phyloP scores from a whole-genome alignment of 2,888 invertebrate species.

The Diplazon laetatorius region DNA sequence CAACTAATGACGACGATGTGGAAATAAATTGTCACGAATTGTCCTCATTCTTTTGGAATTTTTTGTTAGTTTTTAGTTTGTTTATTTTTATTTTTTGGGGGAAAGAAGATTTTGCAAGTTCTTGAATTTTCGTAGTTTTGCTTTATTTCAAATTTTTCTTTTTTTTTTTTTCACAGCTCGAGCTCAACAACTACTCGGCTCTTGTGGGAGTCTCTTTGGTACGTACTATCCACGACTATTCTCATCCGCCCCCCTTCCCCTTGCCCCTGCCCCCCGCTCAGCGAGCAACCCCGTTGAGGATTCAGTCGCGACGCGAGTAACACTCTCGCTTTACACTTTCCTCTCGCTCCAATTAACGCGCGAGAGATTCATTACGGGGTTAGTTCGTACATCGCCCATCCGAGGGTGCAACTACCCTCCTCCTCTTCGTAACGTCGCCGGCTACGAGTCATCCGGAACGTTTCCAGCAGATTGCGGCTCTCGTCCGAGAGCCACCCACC shows the following conservation, averaged over 20 bases:
- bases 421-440: too few relatives aligned
- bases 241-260: constrained; percentile 9
- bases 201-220: not conserved
- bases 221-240: constrained; percentile 29
- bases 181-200: not conserved
- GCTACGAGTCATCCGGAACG: constrained; percentile 22
- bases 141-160: too few relatives aligned
- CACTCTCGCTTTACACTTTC: constrained; percentile 45
- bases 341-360: constrained; percentile 55
- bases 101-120: not conserved
- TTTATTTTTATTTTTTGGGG: constrained; percentile 1
- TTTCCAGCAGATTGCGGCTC: constrained; percentile 17
- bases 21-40: too few relatives aligned
- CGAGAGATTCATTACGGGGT: constrained; percentile 46
- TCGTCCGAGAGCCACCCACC: constrained; percentile 5
- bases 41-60: too few relatives aligned
- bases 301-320: constrained; percentile 40
- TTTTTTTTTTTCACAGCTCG: constrained; percentile 22
- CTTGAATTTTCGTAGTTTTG: not conserved
- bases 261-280: too few relatives aligned
- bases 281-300: constrained; percentile 29
- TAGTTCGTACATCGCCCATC: constrained; percentile 23
- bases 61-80: too few relatives aligned
- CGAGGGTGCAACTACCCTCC: too few relatives aligned
- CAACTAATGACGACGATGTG: too few relatives aligned